These are phyloP conservation scores for Cyphomyrus plagiostoma DNA, from an alignment of 2,113 vertebrate genomes.

Conservation along the genomic window DNA sequence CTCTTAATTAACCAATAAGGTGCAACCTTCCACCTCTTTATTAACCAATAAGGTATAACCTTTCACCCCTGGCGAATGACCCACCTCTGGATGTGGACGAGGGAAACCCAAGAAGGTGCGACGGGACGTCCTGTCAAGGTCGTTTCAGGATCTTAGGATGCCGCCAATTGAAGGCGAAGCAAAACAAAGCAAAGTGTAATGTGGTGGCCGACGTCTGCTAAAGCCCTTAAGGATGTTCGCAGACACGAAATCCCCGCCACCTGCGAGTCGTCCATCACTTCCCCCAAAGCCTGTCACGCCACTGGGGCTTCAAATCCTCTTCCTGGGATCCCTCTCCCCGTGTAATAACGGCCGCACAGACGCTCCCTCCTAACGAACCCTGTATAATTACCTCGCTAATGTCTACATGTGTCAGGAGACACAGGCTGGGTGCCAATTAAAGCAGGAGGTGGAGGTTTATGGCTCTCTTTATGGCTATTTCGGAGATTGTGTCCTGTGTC, in stretches of 20 bases:
- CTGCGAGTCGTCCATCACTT: conserved; percentile 54
- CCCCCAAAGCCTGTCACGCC: conserved; percentile 32
- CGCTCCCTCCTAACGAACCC: not conserved
- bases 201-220: conserved; percentile 49
- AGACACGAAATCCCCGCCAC: conserved; percentile 39
- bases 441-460: not conserved
- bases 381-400: conserved; percentile 8
- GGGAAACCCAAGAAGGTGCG: not conserved
- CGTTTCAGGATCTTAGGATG: not conserved
- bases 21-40: not conserved
- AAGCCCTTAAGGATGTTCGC: conserved; percentile 43
- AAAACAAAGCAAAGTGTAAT: conserved; percentile 45
- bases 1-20: not conserved
- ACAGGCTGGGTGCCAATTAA: conserved; percentile 15
- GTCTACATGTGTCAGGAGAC: not conserved
- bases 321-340: not conserved
- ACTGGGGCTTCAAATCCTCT: conserved; percentile 23
- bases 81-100: not conserved
- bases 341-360: not conserved
- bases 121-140: not conserved
- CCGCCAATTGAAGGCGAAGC: not conserved
- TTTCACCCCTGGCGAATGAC: not conserved
- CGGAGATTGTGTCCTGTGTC: not conserved
- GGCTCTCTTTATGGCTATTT: not conserved
- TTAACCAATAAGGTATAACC: not conserved